These are phyloP conservation scores for Craterocephalus amniculus DNA, from an alignment of 2,797 vertebrate species.

Conservation along the genomic window DNA sequence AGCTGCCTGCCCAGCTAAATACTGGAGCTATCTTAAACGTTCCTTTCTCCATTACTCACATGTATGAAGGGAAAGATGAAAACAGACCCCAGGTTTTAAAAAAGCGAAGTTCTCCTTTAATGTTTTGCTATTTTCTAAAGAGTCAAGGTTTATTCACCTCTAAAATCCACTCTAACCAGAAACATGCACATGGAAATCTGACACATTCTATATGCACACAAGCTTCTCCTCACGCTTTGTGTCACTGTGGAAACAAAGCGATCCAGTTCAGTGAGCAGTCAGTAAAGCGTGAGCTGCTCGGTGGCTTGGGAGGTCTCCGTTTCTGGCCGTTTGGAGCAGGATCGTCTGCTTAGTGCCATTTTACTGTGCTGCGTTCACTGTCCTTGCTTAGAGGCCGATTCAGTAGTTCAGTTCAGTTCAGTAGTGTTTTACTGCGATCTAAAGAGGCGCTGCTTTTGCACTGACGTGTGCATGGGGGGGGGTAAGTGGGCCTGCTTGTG, in stretches of 20 bases:
- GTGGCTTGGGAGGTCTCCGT: constrained; percentile 30
- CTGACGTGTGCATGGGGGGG: constrained; percentile 34
- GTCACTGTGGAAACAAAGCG: constrained; percentile 45
- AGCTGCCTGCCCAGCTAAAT: no score
- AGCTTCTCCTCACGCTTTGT: constrained; percentile 27
- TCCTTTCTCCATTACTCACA: no score
- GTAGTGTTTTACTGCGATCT: constrained; percentile 42
- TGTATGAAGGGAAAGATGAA: no score
- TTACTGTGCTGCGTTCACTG: constrained; percentile 39
- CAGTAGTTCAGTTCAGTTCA: no score
- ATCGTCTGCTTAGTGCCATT: constrained; percentile 41
- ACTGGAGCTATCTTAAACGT: no score
- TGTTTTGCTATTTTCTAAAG: constrained; percentile 43
- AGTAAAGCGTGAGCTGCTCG: constrained; percentile 52
- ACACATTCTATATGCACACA: background rate
- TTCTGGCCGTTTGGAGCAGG: constrained; percentile 19
- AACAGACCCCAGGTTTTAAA: no score
- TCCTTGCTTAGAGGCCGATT: constrained; percentile 20
- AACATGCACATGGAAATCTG: constrained; percentile 9
- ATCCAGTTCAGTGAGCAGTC: constrained; percentile 56
- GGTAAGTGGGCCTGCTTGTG: constrained; percentile 11
- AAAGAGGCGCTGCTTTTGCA: constrained; percentile 45
- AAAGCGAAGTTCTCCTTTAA: no score
- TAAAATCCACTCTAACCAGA: constrained; percentile 14
- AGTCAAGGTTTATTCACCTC: constrained; percentile 12